Evolutionary conservation across 2,797 vertebrate genomes (phyloP).

Genomic region (Lepus townsendii): DNA sequence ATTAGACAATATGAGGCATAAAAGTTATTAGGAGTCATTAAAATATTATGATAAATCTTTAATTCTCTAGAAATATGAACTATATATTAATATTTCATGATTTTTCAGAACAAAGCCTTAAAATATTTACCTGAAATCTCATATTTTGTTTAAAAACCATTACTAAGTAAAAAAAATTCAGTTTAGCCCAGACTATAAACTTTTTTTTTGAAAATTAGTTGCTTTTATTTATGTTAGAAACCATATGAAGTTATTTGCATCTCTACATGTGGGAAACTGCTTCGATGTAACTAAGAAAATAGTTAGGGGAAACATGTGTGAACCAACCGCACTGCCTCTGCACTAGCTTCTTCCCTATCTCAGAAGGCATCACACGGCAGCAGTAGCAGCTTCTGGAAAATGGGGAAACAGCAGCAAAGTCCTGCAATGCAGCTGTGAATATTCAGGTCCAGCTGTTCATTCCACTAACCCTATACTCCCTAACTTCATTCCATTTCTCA

Average conservation of each 20-base stretch:
- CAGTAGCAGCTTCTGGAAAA: conserved; percentile 43
- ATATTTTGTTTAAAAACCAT: background rate
- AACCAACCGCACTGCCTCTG: conserved; percentile 48
- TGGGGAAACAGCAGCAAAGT: background rate
- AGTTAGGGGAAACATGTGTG: conserved; percentile 28
- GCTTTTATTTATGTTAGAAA: conserved; percentile 74
- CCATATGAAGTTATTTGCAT: conserved; percentile 29
- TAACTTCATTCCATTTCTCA: background rate
- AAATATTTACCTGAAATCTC: background rate
- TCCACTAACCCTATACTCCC: conserved; percentile 29
- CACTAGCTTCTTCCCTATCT: background rate
- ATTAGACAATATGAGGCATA: background rate
- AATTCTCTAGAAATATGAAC: background rate
- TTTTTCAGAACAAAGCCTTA: background rate
- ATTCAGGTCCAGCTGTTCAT: conserved; percentile 31
- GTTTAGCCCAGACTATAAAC: background rate
- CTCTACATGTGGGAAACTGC: background rate
- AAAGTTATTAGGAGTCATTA: background rate
- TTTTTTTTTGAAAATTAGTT: conserved; percentile 58
- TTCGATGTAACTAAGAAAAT: conserved; percentile 39
- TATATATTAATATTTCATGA: background rate
- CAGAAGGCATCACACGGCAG: background rate
- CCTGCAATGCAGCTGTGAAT: background rate
- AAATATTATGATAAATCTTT: background rate
- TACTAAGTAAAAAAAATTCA: background rate